Percentiles rank a stretch among this genome's conserved stretches.
Evolutionary conservation across 2,113 vertebrate species (phyloP).

Genomic region (Speoplatyrhinus poulsoni): DNA sequence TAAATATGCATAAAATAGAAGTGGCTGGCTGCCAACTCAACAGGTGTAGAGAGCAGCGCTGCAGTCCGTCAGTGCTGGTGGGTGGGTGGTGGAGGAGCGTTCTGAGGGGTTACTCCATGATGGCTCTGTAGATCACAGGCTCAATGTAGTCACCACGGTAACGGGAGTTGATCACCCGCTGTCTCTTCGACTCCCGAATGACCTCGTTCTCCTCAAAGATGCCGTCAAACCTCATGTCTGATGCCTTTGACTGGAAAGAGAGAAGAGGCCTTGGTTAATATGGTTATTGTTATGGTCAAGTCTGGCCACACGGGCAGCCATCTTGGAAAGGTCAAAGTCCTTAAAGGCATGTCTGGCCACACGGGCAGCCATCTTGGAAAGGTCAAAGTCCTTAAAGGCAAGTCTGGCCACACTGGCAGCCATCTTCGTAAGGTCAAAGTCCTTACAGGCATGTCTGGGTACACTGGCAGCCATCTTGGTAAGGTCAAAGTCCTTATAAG

Average conservation of each 20-base stretch:
- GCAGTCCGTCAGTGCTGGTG: conserved; percentile 61
- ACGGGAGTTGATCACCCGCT: conserved; percentile 95
- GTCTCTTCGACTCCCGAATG: conserved; percentile 92
- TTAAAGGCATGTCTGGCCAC: too few species aligned
- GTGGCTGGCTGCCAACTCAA: conserved; percentile 45
- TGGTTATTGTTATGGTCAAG: too few species aligned
- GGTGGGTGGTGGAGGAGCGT: neutral
- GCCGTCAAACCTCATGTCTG: conserved; percentile 97
- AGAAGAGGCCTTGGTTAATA: conserved; percentile 35
- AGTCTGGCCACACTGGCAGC: too few species aligned
- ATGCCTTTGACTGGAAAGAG: conserved; percentile 88
- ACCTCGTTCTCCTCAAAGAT: conserved; percentile 97
- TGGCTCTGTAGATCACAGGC: conserved; percentile 96
- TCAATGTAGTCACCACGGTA: conserved; percentile 98
- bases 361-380: too few species aligned
- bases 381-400: too few species aligned
- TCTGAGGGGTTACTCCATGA: conserved; percentile 87
- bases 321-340: too few species aligned
- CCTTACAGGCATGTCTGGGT: too few species aligned
- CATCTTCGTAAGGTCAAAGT: too few species aligned
- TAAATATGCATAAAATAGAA: conserved; percentile 2
- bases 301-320: too few species aligned
- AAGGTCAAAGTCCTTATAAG: too few species aligned
- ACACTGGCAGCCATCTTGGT: too few species aligned
- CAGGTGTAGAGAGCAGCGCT: conserved; percentile 35